These are phyloP conservation scores for Aurelia sp. DNA, from an alignment of 30 jellyfish, hydroid and myxozoan species.

Conservation along the genomic window DNA sequence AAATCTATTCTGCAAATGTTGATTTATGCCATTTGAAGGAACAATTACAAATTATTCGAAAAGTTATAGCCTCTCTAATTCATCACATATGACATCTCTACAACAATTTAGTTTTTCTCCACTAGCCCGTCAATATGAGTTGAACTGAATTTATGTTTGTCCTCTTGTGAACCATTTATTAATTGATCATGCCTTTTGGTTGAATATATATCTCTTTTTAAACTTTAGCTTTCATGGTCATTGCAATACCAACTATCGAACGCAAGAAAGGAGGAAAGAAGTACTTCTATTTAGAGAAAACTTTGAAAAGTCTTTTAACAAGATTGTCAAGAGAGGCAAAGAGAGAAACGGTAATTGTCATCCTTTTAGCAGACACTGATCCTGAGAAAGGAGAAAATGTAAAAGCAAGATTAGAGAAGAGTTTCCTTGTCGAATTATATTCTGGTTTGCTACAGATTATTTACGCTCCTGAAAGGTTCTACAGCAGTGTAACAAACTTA, in stretches of 20 bases:
- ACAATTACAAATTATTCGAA: too few relatives aligned
- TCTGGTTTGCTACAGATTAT: slow-evolving; percentile 65
- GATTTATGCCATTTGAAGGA: too few relatives aligned
- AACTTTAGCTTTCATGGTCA: slow-evolving; percentile 57
- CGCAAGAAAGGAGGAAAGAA: slow-evolving; percentile 41
- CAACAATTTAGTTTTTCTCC: too few relatives aligned
- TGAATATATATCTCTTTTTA: not conserved
- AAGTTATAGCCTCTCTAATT: too few relatives aligned
- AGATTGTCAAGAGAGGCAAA: slow-evolving; percentile 50
- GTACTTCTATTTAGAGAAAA: slow-evolving; percentile 13
- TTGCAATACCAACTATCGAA: slow-evolving; percentile 77
- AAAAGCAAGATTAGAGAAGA: not conserved
- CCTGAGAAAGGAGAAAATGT: slow-evolving; percentile 8
- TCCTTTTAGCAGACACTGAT: slow-evolving; percentile 65
- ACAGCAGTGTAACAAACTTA: slow-evolving; percentile 36
- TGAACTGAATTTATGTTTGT: too few relatives aligned
- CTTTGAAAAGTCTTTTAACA: slow-evolving; percentile 31
- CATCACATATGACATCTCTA: too few relatives aligned
- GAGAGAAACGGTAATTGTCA: slow-evolving; percentile 24
- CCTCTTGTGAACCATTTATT: too few relatives aligned
- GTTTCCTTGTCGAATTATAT: slow-evolving; percentile 15
- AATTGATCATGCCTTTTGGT: too few relatives aligned
- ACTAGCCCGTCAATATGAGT: too few relatives aligned
- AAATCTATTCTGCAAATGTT: too few relatives aligned
- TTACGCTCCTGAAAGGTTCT: slow-evolving; percentile 69